Evolutionary conservation across 1,140 invertebrate genomes (phyloP).

Genomic region (Papilio dardanus): DNA sequence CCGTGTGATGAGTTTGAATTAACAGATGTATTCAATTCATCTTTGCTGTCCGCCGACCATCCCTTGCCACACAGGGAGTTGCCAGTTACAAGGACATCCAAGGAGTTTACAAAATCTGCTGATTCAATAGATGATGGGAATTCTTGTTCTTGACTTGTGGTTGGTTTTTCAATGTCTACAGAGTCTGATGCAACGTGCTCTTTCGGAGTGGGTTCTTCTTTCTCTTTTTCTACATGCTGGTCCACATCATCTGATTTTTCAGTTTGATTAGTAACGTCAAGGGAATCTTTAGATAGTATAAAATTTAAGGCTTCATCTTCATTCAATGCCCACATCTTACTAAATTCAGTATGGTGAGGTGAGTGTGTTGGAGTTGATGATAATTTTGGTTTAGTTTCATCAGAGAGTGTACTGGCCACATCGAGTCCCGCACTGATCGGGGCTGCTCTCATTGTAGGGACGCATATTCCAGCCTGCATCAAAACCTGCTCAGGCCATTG

Average conservation of each 20-base stretch:
- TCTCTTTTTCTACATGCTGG: slow-evolving; percentile 40
- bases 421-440: slow-evolving; percentile 87
- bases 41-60: slow-evolving; percentile 87
- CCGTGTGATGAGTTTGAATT: slow-evolving; percentile 78
- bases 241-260: slow-evolving; percentile 42
- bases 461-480: slow-evolving; percentile 92
- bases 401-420: slow-evolving; percentile 87
- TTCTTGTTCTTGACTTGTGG: slow-evolving; percentile 59
- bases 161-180: slow-evolving; percentile 54
- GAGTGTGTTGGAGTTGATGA: slow-evolving; percentile 74
- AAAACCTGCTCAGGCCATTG: slow-evolving; percentile 94
- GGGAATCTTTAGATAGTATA: slow-evolving; percentile 82
- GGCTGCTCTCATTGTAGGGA: slow-evolving; percentile 88
- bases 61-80: slow-evolving; percentile 87
- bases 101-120: slow-evolving; percentile 61
- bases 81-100: slow-evolving; percentile 77
- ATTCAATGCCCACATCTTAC: slow-evolving; percentile 79
- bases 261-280: slow-evolving; percentile 48
- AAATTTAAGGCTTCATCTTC: slow-evolving; percentile 87
- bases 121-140: slow-evolving; percentile 66
- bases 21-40: slow-evolving; percentile 71
- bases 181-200: slow-evolving; percentile 38
- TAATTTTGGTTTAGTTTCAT: slow-evolving; percentile 70
- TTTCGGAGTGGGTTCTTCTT: slow-evolving; percentile 41
- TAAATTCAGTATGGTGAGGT: slow-evolving; percentile 78